Evolutionary conservation across 2,888 invertebrate species (phyloP).

Genomic region (Melinaea marsaeus): DNA sequence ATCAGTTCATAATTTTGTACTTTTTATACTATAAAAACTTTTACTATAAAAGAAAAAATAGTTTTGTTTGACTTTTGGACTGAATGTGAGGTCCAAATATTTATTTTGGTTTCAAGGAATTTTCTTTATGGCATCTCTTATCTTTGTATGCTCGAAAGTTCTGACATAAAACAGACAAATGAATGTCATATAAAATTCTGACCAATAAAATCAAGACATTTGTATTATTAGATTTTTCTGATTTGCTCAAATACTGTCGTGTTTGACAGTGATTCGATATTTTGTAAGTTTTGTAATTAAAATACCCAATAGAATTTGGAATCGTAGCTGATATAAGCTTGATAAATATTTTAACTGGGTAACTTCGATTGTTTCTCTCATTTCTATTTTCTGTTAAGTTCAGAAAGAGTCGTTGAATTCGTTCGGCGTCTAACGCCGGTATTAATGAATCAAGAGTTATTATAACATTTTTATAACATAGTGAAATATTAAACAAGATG

Average conservation of each 20-base stretch:
- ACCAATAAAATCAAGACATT: slow-evolving; percentile 63
- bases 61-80: no score
- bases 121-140: no score
- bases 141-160: no score
- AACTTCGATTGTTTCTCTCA: slow-evolving; percentile 7
- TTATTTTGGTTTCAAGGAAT: no score
- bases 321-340: slow-evolving; percentile 1
- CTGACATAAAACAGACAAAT: neutral
- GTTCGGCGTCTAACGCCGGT: slow-evolving; percentile 26
- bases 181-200: slow-evolving; percentile 7
- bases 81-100: no score
- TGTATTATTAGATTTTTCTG: slow-evolving; percentile 48
- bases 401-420: neutral
- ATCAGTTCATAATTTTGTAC: no score
- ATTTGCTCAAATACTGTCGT: slow-evolving; percentile 57
- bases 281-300: neutral
- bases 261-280: slow-evolving; percentile 46
- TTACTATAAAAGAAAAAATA: no score
- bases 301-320: slow-evolving; percentile 26
- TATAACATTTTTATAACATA: slow-evolving; percentile 4
- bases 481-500: slow-evolving; percentile 39
- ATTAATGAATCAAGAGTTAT: slow-evolving; percentile 11
- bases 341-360: neutral
- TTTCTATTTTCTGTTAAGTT: neutral
- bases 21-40: no score